Conservation (phyloP, 2,113 vertebrate species). For the Phoxinus phoxinus region DNA sequence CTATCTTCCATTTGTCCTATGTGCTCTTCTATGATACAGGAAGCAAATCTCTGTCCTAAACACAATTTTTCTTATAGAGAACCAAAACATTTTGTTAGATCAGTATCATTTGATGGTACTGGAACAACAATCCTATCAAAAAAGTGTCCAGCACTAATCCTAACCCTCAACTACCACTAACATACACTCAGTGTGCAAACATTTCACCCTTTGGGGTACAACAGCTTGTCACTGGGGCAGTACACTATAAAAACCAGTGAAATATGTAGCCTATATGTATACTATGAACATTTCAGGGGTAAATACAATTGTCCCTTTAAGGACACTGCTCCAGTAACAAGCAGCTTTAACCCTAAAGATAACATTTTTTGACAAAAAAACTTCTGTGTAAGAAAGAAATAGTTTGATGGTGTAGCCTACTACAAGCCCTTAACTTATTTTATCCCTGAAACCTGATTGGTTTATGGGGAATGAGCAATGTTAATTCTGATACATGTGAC, state of each 20-base stretch:
- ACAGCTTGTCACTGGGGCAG: neutral
- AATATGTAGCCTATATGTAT: neutral
- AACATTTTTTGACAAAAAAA: no score
- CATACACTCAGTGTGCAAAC: neutral
- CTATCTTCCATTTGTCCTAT: neutral
- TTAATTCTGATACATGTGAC: neutral
- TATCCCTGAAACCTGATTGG: neutral
- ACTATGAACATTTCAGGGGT: neutral
- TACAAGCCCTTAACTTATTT: no score
- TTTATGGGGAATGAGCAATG: neutral
- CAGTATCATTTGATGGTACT: neutral
- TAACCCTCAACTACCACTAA: neutral
- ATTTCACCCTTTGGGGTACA: neutral
- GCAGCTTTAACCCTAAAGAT: neutral
- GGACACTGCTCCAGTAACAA: no score
- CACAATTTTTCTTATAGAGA: neutral
- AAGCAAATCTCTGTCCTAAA: neutral
- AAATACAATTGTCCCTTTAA: no score
- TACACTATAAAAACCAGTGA: neutral
- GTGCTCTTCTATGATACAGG: neutral
- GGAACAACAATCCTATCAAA: neutral
- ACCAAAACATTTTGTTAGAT: neutral
- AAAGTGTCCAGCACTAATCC: neutral
- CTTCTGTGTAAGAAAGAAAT: neutral
- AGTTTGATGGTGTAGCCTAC: neutral